Evolutionary conservation across 2,797 vertebrate species (phyloP).

Genomic region (Rhynchonycteris naso): DNA sequence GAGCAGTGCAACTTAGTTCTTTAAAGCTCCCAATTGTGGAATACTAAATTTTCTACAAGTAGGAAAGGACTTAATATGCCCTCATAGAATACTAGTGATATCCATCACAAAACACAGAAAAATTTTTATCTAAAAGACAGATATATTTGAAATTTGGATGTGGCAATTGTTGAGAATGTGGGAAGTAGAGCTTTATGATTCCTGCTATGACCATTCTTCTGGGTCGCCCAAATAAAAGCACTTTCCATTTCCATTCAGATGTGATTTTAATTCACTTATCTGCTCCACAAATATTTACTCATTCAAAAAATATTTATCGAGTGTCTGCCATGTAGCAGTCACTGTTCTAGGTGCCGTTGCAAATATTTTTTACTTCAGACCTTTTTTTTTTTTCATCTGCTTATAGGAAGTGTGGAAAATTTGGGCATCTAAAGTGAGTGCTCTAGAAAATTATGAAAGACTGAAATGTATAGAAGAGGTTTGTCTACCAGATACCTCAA

Average conservation of each 20-base stretch:
- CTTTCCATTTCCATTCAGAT: neutral
- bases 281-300: neutral
- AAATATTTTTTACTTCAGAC: neutral
- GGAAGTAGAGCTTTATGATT: constrained; percentile 2
- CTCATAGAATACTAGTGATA: neutral
- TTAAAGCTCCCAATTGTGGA: neutral
- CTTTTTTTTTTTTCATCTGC: neutral
- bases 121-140: neutral
- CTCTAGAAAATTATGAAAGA: neutral
- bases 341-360: neutral
- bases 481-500: neutral
- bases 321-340: neutral
- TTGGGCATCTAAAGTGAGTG: neutral
- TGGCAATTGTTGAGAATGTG: neutral
- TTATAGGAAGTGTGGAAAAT: neutral
- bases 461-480: neutral
- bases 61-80: neutral
- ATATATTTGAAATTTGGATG: neutral
- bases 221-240: neutral
- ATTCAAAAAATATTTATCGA: neutral
- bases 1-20: neutral
- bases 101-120: neutral
- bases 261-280: neutral
- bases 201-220: neutral
- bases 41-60: neutral